Conservation (phyloP, 2,797 vertebrate genomes). For the Sardinella longiceps region DNA sequence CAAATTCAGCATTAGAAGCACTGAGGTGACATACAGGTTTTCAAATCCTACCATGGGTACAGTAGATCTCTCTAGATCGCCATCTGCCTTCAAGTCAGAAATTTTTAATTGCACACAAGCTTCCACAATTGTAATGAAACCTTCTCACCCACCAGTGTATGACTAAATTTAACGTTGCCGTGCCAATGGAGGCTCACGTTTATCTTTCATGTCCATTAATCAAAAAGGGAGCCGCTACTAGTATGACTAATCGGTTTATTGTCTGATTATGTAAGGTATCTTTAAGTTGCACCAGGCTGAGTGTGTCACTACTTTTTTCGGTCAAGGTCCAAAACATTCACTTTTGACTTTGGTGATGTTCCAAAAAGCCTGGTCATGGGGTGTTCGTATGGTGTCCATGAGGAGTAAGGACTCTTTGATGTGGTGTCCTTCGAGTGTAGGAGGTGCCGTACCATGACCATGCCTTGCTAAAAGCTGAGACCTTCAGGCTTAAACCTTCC, state of each 20-base stretch:
- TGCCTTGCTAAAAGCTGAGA: not conserved
- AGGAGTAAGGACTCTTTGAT: not conserved
- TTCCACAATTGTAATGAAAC: conserved; percentile 72
- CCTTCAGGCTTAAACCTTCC: not conserved
- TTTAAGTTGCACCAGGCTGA: not conserved
- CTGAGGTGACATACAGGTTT: not conserved
- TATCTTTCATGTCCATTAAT: not conserved
- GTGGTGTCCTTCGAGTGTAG: not conserved
- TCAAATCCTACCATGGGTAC: not conserved
- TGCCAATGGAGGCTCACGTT: not conserved
- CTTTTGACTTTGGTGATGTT: not conserved
- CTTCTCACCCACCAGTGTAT: conserved; percentile 47
- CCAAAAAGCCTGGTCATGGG: not conserved
- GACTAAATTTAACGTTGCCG: not conserved
- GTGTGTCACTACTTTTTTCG: not conserved
- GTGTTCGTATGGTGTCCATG: not conserved
- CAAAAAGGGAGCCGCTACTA: not conserved
- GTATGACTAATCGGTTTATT: not conserved
- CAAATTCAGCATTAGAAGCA: not conserved
- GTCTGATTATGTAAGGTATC: not conserved
- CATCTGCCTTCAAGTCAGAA: not conserved
- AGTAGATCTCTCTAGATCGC: not conserved
- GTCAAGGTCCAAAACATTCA: not conserved
- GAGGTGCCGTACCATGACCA: not conserved
- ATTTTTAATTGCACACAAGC: conserved; percentile 73